Percentiles rank a stretch among this genome's conserved stretches.
Conservation (phyloP, 2,797 vertebrate genomes). For the Cryptoblepharus egeriae region DNA sequence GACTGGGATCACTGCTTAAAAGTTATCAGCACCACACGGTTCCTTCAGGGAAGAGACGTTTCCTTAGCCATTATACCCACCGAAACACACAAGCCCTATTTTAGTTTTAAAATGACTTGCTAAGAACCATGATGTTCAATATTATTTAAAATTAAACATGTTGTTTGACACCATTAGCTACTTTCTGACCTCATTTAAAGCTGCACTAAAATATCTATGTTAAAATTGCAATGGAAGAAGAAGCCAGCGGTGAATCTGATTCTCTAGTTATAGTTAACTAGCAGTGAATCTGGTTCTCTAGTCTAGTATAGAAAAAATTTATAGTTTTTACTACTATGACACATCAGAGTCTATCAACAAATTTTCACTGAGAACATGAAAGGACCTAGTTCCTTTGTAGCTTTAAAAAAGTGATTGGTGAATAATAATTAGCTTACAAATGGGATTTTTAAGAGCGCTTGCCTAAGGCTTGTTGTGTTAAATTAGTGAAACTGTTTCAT, state of each 20-base stretch:
- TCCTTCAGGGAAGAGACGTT: slow-evolving; percentile 51
- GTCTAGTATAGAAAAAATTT: too few species aligned
- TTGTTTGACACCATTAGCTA: slow-evolving; percentile 35
- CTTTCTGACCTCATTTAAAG: background rate
- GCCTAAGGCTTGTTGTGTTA: slow-evolving; percentile 24
- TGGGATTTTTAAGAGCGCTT: slow-evolving; percentile 14
- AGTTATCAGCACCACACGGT: slow-evolving; percentile 54
- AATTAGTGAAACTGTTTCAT: slow-evolving; percentile 11
- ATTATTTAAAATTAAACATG: background rate
- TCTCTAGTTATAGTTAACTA: slow-evolving; percentile 48
- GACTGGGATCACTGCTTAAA: slow-evolving; percentile 27
- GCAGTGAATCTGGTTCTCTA: too few species aligned
- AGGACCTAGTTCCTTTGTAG: slow-evolving; percentile 24
- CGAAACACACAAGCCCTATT: slow-evolving; percentile 55
- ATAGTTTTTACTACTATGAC: background rate
- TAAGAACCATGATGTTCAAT: slow-evolving; percentile 34
- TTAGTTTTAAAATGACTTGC: slow-evolving; percentile 52
- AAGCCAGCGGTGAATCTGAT: slow-evolving; percentile 44
- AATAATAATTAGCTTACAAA: slow-evolving; percentile 39
- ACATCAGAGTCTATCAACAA: slow-evolving; percentile 29
- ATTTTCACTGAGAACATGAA: slow-evolving; percentile 40
- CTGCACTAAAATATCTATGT: slow-evolving; percentile 24
- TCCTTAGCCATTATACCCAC: slow-evolving; percentile 34
- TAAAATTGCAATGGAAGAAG: slow-evolving; percentile 50
- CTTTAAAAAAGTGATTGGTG: slow-evolving; percentile 14